Evolutionary conservation across 23 tunicate species (phyloP), one percentile per base, ranked within the genome.

Genomic region (Styela clava): DNA sequence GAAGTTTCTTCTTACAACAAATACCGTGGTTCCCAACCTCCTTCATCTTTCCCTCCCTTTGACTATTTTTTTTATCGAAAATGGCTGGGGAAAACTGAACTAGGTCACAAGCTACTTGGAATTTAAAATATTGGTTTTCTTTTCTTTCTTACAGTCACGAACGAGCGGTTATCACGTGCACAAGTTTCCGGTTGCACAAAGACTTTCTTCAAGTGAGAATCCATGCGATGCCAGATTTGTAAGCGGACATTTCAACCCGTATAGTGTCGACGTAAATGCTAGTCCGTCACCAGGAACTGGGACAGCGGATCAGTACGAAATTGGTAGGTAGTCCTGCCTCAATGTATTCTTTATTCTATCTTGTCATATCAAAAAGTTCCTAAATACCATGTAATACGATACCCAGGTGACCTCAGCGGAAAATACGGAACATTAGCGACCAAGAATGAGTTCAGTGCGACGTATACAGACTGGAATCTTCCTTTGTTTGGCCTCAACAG

Each of bases 401-500:
- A 23, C 36, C 16, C 90, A 86, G 90, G 85, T 61, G 84, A 83
- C 62, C 61, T 81, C 36, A 68, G 79, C 61, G 84, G 83, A 67
- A 82, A 81, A 44, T 74, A 74, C 37, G 91, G 82, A 76, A 62
- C 34, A 33, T 27, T 82, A 2, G 71, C 44, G 18, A 1, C 65
- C 1, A 73, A 29, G 16, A 33, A 52, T 12, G 18, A 5, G 16
- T 28, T 61, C 33, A 29, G 9, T 63, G 74, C 31, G 12, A 63
- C 87, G 34, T 91, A 78, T 67, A 62, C 35, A 16, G 97, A 91
- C 82, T 85, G 90, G 90, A 91, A 91, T 70, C 79, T 91, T 19
- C 97, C 97, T n/a, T 69, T 91, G 68, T 86, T 79, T 35, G 97
- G 97, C 2, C 77, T 3, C 2, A 86, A 91, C 74, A 91, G 97